Evolutionary conservation across 1,140 invertebrate species (phyloP).

Genomic region (Neuroterus valhalla): DNA sequence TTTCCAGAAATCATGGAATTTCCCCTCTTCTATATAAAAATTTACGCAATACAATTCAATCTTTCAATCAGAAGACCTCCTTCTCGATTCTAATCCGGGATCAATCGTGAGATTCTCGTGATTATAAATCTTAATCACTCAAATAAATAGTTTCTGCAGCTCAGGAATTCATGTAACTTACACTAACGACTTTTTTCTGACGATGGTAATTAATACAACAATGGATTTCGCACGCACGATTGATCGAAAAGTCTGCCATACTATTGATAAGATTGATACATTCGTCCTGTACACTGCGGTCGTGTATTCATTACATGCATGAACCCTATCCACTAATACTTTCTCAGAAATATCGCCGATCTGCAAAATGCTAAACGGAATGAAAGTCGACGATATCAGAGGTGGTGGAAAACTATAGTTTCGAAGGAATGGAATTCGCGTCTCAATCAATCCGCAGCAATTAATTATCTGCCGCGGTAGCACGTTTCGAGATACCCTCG

Average conservation of each 20-base stretch:
- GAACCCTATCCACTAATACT: not conserved
- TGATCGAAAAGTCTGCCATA: constrained; percentile 6
- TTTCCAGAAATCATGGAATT: too few species aligned
- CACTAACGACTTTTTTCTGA: not conserved
- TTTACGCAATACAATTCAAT: too few species aligned
- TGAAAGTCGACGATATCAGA: constrained; percentile 16
- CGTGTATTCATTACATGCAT: not conserved
- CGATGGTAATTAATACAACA: constrained; percentile 11
- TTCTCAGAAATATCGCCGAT: not conserved
- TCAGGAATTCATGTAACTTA: constrained; percentile 1
- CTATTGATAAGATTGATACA: not conserved
- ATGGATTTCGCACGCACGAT: constrained; percentile 7
- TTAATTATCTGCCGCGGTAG: constrained; percentile 49
- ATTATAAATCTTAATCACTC: constrained; percentile 21
- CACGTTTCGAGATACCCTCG: constrained; percentile 48
- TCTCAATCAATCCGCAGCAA: constrained; percentile 30
- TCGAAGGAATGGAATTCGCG: constrained; percentile 26
- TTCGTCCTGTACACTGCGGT: not conserved
- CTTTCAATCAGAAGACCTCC: constrained; percentile 16
- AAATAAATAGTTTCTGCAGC: not conserved
- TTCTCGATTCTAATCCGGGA: constrained; percentile 26
- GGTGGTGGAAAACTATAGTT: constrained; percentile 7
- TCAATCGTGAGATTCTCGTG: constrained; percentile 17
- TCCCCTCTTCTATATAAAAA: too few species aligned
- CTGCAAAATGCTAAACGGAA: not conserved